Conservation (phyloP, 2,797 vertebrate genomes). For the Melanotaenia pygmaea region DNA sequence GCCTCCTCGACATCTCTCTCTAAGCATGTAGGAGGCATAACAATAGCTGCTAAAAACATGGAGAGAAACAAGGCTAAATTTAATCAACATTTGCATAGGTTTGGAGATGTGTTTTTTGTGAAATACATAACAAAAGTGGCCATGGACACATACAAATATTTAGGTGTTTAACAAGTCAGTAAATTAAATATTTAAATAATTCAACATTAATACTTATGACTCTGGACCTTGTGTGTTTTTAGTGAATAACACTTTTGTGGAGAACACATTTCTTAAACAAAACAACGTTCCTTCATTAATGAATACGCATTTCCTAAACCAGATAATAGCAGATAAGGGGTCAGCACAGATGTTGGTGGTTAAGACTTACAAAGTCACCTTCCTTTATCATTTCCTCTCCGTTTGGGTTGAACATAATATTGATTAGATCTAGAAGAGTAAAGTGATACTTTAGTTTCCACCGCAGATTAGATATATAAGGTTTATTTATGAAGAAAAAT, state of each 20-base stretch:
- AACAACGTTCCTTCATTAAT: constrained; percentile 23
- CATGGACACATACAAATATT: background rate
- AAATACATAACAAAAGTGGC: no score
- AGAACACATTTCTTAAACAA: constrained; percentile 36
- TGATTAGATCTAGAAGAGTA: constrained; percentile 27
- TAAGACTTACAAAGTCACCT: constrained; percentile 51
- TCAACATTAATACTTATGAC: constrained; percentile 40
- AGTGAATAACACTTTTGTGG: constrained; percentile 47
- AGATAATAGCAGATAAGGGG: constrained; percentile 26
- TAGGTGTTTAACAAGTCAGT: background rate
- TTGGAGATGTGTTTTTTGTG: no score
- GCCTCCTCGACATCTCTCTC: no score
- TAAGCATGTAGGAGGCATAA: no score
- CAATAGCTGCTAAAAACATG: no score
- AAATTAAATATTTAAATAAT: constrained; percentile 44
- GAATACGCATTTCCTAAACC: constrained; percentile 49
- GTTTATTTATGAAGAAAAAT: constrained; percentile 28
- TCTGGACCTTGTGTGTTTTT: constrained; percentile 29
- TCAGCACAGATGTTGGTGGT: constrained; percentile 14
- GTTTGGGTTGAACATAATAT: background rate
- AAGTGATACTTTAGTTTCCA: background rate
- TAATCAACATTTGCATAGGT: no score
- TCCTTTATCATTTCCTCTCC: constrained; percentile 8
- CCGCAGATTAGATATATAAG: background rate
- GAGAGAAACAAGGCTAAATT: no score